Conservation (phyloP, 2,797 vertebrate species). For the Myiotriccus ornatus region DNA sequence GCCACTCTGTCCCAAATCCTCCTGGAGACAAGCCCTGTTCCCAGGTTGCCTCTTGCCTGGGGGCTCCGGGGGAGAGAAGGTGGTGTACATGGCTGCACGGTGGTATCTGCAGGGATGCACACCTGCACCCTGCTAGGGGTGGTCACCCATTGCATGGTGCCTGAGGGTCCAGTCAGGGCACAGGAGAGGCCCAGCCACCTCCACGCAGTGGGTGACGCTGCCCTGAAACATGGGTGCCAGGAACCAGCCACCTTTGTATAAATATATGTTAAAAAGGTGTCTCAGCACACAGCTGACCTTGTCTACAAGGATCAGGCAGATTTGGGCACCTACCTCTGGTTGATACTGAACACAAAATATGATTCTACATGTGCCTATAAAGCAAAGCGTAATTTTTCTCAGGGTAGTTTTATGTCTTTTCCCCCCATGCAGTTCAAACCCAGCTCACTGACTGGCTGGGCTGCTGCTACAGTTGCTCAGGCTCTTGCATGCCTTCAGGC, state of each 20-base stretch:
- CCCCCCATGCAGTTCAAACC: fast-evolving
- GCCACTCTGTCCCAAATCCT: neutral
- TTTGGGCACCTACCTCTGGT: neutral
- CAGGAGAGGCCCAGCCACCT: neutral
- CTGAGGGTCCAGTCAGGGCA: neutral
- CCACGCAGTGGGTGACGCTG: neutral
- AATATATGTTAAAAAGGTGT: neutral
- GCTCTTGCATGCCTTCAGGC: constrained; percentile 1
- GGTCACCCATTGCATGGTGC: fast-evolving
- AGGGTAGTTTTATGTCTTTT: neutral
- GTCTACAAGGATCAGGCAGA: neutral
- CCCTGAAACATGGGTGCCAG: neutral
- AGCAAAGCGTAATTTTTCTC: neutral
- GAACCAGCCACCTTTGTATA: neutral
- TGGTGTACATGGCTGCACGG: fast-evolving
- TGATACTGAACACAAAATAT: neutral
- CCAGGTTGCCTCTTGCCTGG: neutral
- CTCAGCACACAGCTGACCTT: fast-evolving
- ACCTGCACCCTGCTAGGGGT: fast-evolving
- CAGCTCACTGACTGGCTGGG: neutral
- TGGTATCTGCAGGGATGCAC: neutral
- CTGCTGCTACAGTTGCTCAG: neutral
- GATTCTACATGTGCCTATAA: neutral
- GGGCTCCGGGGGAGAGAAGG: neutral
- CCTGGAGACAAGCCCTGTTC: neutral